These are phyloP conservation scores for Drosophila yakuba DNA, from an alignment of 1,140 invertebrate species.

Conservation along the genomic window DNA sequence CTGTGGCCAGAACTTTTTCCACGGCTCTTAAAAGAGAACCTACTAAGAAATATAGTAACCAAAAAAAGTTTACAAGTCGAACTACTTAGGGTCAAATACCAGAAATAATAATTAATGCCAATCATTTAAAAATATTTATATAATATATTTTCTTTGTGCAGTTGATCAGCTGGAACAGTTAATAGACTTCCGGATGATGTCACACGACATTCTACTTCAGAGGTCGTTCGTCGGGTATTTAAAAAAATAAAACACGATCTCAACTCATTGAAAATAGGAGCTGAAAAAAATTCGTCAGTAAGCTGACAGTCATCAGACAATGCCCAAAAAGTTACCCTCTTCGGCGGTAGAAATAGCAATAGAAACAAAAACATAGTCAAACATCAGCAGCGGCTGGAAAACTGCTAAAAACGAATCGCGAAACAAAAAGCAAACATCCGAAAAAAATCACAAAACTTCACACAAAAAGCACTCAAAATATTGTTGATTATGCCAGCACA, in stretches of 20 bases:
- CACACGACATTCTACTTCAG: constrained; percentile 26
- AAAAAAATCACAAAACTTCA: constrained; percentile 69
- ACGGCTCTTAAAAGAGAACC: constrained; percentile 25
- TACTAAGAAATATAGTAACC: constrained; percentile 11
- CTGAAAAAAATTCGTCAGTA: constrained; percentile 25
- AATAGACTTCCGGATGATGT: neutral
- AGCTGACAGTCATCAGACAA: constrained; percentile 36
- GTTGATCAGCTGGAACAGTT: neutral
- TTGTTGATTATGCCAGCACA: constrained; percentile 72
- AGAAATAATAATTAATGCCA: neutral
- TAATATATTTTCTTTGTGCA: neutral
- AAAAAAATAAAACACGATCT: constrained; percentile 68
- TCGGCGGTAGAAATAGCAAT: constrained; percentile 24
- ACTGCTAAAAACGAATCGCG: constrained; percentile 41
- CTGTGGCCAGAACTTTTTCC: constrained; percentile 76
- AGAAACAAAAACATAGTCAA: constrained; percentile 41
- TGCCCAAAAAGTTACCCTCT: constrained; percentile 33
- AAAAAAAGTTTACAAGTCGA: constrained; percentile 20
- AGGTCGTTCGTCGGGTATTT: neutral
- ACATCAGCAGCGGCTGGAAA: constrained; percentile 30
- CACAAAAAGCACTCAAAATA: constrained; percentile 81
- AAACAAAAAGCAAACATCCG: constrained; percentile 33
- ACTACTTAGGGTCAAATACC: constrained; percentile 10
- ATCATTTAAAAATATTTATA: neutral
- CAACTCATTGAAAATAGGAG: constrained; percentile 56